Conservation (phyloP, 1,140 invertebrate species). For the Oryzaephilus surinamensis region DNA sequence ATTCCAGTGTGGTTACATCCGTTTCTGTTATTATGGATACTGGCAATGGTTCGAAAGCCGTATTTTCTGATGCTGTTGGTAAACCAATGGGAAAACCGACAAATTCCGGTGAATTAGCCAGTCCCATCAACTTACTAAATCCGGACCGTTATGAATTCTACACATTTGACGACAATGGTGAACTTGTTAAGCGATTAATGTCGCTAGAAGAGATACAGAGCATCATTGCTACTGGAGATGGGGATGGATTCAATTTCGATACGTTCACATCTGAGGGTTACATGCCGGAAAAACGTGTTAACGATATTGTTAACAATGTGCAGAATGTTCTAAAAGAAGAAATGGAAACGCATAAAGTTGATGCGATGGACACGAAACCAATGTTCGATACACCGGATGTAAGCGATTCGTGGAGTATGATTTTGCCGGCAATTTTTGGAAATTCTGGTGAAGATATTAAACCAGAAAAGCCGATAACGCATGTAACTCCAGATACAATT, state of each 20-base stretch:
- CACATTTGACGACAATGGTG: constrained; percentile 69
- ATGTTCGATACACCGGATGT: constrained; percentile 57
- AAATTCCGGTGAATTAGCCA: constrained; percentile 48
- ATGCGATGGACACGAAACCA: constrained; percentile 37
- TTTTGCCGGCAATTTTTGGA: constrained; percentile 64
- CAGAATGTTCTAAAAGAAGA: constrained; percentile 71
- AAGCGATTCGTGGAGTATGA: constrained; percentile 65
- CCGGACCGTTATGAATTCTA: constrained; percentile 77
- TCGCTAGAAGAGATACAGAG: constrained; percentile 71
- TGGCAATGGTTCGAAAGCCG: constrained; percentile 41
- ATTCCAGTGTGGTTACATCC: constrained; percentile 47
- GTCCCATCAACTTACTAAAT: constrained; percentile 60
- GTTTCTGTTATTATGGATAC: constrained; percentile 50
- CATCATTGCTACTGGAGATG: constrained; percentile 66
- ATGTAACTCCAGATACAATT: constrained; percentile 29
- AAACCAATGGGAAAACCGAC: constrained; percentile 46
- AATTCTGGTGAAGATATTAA: constrained; percentile 42
- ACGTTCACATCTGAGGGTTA: constrained; percentile 29
- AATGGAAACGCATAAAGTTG: constrained; percentile 50
- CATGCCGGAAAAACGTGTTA: constrained; percentile 53
- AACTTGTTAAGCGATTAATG: constrained; percentile 70
- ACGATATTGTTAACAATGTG: constrained; percentile 68
- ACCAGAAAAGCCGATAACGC: constrained; percentile 21
- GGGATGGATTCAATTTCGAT: constrained; percentile 36
- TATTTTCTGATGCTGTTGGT: constrained; percentile 52